phyloP scores from a whole-genome alignment of 2,113 vertebrate genomes.

The Pangasianodon hypophthalmus region DNA sequence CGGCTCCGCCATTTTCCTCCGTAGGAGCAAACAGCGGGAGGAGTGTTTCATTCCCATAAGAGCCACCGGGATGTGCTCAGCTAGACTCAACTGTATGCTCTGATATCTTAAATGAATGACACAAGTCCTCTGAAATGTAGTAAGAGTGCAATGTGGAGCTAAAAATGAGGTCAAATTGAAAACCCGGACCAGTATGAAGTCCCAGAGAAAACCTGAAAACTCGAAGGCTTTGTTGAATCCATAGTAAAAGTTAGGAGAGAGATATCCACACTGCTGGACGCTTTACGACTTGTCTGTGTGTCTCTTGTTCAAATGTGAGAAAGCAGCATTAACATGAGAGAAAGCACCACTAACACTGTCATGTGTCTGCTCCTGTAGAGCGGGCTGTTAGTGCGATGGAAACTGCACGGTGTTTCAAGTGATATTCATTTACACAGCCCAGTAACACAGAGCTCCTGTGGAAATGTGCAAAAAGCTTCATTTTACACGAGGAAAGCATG shows the following conservation, averaged over 20 bases:
- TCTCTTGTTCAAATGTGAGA: constrained; percentile 45
- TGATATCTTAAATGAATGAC: background rate
- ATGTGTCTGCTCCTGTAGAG: background rate
- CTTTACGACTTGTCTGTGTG: constrained; percentile 40
- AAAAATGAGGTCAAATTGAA: background rate
- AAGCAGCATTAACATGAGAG: background rate
- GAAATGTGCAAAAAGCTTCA: background rate
- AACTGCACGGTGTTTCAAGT: background rate
- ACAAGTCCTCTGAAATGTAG: constrained; percentile 30
- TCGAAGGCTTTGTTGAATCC: constrained; percentile 54
- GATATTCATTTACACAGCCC: background rate
- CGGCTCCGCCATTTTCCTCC: constrained; percentile 97
- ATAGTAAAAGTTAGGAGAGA: constrained; percentile 67
- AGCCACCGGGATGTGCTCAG: constrained; percentile 70
- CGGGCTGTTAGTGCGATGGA: background rate
- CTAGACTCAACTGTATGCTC: background rate
- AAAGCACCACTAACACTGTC: background rate
- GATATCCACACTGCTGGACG: constrained; percentile 57
- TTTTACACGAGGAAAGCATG: background rate
- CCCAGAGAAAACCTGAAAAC: constrained; percentile 50
- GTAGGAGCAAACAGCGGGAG: constrained; percentile 95
- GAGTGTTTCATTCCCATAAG: constrained; percentile 99
- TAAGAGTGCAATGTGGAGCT: background rate
- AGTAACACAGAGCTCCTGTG: constrained; percentile 6
- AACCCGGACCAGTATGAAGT: constrained; percentile 52